phyloP scores from a whole-genome alignment of 1,140 invertebrate genomes.

The Listronotus bonariensis region DNA sequence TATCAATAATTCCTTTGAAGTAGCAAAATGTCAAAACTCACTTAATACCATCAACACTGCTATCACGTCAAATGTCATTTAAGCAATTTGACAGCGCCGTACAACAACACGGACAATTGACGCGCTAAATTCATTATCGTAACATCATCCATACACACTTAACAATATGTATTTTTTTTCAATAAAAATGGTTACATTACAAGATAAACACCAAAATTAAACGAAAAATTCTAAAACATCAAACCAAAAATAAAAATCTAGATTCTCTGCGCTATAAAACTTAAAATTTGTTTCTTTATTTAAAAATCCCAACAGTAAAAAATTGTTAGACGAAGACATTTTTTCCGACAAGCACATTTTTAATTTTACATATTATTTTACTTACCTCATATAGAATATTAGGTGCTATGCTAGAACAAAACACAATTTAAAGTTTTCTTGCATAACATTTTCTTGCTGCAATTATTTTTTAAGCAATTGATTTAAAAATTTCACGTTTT shows the following conservation, averaged over 20 bases:
- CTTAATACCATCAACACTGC: too few relatives aligned
- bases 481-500: too few relatives aligned
- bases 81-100: too few relatives aligned
- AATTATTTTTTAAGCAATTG: too few relatives aligned
- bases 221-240: slow-evolving; percentile 39
- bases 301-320: slow-evolving; percentile 30
- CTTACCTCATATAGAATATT: neutral
- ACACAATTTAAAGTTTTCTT: too few relatives aligned
- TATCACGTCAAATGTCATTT: too few relatives aligned
- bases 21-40: too few relatives aligned
- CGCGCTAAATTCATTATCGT: too few relatives aligned
- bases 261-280: slow-evolving; percentile 17
- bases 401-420: too few relatives aligned
- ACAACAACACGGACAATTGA: too few relatives aligned
- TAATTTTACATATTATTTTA: neutral
- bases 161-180: slow-evolving; percentile 8
- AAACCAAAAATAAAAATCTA: slow-evolving; percentile 37
- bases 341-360: slow-evolving; percentile 28
- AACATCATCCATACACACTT: neutral
- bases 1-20: too few relatives aligned
- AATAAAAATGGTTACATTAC: slow-evolving; percentile 37
- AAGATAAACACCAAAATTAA: slow-evolving; percentile 40
- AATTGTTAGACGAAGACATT: slow-evolving; percentile 19
- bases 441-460: too few relatives aligned
- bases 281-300: slow-evolving; percentile 15